Percentiles rank a stretch among this genome's conserved stretches.
These are phyloP conservation scores for Erpobdella octoculata DNA, from an alignment of 2,888 invertebrate species.

Conservation along the genomic window DNA sequence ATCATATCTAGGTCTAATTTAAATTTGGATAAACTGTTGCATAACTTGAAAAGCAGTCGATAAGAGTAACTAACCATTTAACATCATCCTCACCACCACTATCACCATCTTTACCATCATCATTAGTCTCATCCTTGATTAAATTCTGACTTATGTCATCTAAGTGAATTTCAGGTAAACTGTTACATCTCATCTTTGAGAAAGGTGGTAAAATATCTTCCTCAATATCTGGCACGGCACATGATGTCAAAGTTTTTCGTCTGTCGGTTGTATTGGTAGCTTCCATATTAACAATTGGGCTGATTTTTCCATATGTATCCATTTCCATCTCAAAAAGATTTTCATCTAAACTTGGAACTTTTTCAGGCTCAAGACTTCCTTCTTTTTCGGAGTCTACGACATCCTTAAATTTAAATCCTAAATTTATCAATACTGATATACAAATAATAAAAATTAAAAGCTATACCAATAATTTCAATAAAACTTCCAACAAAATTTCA, in stretches of 20 bases:
- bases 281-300: too few species aligned
- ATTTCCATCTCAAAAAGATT: background rate
- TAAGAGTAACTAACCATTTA: background rate
- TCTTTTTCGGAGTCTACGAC: too few species aligned
- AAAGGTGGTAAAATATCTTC: background rate
- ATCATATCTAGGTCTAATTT: too few species aligned
- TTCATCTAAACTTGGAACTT: background rate
- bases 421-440: too few species aligned
- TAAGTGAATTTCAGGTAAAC: constrained; percentile 13
- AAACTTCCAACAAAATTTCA: too few species aligned
- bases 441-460: too few species aligned
- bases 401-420: constrained; percentile 1
- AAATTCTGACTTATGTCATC: background rate
- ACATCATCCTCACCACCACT: background rate
- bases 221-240: background rate
- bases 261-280: background rate
- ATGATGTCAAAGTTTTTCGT: background rate
- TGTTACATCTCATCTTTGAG: constrained; percentile 16
- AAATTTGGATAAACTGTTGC: too few species aligned
- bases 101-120: background rate
- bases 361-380: too few species aligned
- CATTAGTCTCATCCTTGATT: background rate
- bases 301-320: too few species aligned
- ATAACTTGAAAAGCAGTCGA: too few species aligned
- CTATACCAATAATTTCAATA: too few species aligned